phyloP scores from a whole-genome alignment of 2,888 invertebrate species.

The Mayetiola destructor region DNA sequence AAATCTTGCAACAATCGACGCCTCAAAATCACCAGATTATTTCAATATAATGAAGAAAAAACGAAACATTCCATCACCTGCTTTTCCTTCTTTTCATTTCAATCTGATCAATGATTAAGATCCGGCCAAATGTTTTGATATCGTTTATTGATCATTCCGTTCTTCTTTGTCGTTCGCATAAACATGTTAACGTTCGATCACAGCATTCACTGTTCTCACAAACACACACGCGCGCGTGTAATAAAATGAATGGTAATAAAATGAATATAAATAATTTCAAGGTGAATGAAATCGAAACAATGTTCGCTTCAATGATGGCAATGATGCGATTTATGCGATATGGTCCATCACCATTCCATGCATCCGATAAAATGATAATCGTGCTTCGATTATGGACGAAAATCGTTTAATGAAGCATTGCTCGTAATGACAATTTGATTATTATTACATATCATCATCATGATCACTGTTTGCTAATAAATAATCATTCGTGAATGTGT shows the following conservation, averaged over 20 bases:
- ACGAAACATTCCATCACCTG: too few relatives aligned
- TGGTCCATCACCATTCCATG: neutral
- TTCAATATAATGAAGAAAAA: too few relatives aligned
- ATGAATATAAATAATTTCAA: neutral
- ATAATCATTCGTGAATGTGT: too few relatives aligned
- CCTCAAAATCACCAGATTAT: neutral
- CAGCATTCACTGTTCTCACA: too few relatives aligned
- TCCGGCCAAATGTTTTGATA: neutral
- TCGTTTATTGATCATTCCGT: neutral
- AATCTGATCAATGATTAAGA: neutral
- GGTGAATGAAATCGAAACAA: conserved; percentile 10
- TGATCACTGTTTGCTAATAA: neutral
- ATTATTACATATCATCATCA: neutral
- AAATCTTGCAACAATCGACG: neutral
- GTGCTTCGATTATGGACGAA: too few relatives aligned
- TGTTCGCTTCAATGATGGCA: too few relatives aligned
- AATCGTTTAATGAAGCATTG: neutral
- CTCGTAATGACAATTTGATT: neutral
- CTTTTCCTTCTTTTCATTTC: neutral
- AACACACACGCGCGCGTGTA: too few relatives aligned
- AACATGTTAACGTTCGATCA: too few relatives aligned
- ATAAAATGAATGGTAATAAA: too few relatives aligned
- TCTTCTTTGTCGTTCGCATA: neutral
- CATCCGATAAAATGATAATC: too few relatives aligned
- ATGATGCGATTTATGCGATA: neutral